A percentile compares a stretch with the other conserved stretches of the same genome.
Evolutionary conservation across 2,888 invertebrate species (phyloP).

Genomic region (Sminthurides aquaticus): DNA sequence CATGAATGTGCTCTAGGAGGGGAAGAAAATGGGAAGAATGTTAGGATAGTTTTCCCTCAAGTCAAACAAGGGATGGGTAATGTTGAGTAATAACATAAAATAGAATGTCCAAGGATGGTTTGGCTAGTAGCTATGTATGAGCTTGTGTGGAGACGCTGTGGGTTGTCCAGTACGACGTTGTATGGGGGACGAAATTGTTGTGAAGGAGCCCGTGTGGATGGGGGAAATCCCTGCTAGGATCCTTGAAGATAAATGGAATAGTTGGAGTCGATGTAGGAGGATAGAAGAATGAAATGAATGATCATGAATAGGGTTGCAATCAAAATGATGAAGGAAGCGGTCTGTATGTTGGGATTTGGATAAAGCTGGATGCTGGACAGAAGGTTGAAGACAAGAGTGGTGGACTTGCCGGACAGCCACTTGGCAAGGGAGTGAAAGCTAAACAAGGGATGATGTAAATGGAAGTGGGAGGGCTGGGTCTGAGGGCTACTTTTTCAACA

Average conservation of each 20-base stretch:
- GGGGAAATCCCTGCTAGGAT: background rate
- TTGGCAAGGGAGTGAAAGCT: background rate
- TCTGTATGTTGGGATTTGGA: no score
- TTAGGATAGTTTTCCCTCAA: background rate
- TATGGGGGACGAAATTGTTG: no score
- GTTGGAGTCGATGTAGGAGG: background rate
- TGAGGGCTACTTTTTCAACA: background rate
- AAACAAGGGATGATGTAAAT: background rate
- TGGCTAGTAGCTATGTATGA: no score
- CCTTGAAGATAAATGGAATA: background rate
- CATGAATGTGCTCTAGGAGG: no score
- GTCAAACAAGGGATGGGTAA: constrained; percentile 14
- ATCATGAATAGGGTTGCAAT: background rate
- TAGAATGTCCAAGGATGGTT: constrained; percentile 24
- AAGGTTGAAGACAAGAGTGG: constrained; percentile 4
- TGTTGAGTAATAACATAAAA: constrained; percentile 28
- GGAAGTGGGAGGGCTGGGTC: background rate
- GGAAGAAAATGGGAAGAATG: constrained; percentile 7
- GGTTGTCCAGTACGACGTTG: no score
- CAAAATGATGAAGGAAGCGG: background rate
- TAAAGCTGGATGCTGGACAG: no score
- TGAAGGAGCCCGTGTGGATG: background rate
- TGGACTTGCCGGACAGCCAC: background rate
- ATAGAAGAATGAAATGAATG: background rate
- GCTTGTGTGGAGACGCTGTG: no score